Evolutionary conservation across 2,797 vertebrate species (phyloP).

Genomic region (Gallinago nigripennis): DNA sequence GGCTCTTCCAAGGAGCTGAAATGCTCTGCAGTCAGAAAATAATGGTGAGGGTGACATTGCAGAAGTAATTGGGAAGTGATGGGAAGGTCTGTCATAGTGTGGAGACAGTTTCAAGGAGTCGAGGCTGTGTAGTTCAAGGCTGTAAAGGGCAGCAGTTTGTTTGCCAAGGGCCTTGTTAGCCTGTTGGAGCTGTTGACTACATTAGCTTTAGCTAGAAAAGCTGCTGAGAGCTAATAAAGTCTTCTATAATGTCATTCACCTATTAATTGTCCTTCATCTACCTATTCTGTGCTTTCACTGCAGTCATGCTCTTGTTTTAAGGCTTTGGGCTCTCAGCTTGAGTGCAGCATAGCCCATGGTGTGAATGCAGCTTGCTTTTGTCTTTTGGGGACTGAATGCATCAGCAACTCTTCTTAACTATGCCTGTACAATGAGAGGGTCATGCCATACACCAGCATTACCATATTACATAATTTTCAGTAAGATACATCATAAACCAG

Average conservation of each 20-base stretch:
- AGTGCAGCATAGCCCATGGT: background rate
- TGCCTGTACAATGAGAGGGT: rapidly evolving
- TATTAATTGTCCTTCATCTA: background rate
- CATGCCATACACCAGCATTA: too few species aligned
- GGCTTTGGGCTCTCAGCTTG: background rate
- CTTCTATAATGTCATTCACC: too few species aligned
- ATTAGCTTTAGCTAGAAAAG: background rate
- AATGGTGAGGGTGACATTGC: background rate
- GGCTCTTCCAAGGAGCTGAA: background rate
- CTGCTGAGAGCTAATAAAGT: background rate
- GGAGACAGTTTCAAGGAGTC: background rate
- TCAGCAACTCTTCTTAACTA: background rate
- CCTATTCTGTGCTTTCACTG: background rate
- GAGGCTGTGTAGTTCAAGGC: background rate
- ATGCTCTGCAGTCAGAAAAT: background rate
- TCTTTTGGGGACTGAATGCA: background rate
- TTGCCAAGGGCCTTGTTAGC: background rate
- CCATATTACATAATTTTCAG: background rate
- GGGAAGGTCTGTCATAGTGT: background rate
- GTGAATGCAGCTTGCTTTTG: background rate
- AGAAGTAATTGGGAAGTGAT: background rate
- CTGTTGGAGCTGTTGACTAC: background rate
- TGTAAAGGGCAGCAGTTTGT: background rate
- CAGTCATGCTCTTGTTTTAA: rapidly evolving
- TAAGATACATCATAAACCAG: background rate